Base-by-base conservation (phyloP, 2,888 invertebrate species). In the Limenitis camilla region DNA sequence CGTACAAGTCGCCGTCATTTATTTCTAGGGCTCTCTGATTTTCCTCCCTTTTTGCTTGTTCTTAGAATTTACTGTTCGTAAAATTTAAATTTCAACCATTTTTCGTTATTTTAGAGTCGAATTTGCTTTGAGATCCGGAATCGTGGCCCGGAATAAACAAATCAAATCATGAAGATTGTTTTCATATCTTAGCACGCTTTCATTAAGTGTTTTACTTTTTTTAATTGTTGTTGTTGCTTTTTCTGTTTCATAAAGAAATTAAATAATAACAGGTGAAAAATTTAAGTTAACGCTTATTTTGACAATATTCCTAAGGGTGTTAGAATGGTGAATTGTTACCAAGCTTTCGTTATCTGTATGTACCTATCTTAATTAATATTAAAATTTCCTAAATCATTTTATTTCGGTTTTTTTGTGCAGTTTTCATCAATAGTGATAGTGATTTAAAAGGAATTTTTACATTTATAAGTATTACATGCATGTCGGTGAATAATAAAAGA, bases 11-110 rank as follows among this genome's bases (percentile, higher is more conserved):
- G 66, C 69, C 36, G 67, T 67, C 77, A 74, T 78, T 76, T 74
- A 71, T 76, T 70, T 72, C 68, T 66, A 72, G 68, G 66, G 64
- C 63, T 66, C 71, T 68, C 67, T 60, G 66, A 64, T 66, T 71
- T 67, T 66, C 69, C 67, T 71, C 68, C 69, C 67, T 61, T 57
- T 53, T 41, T 67, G 63, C 67, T 69, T 67, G 63, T 63, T 63
- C 61, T 63, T 65, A 63, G 65, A 66, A 67, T 69, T 72, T 69
- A 64, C 44, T 46, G 40, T 32, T 40, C 36, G 65, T 67, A 70
- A 69, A 71, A 73, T 77, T 73, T 67, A 67, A 74, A 71, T 72
- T 69, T 60, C 59, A 71, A 68, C 67, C 74, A 67, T 74, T 74
- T 28, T 71, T 68, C 67, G 66, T 64, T 65, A 65, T 69, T 70